Evolutionary conservation across 2,113 vertebrate species (phyloP), one percentile per base, ranked within the genome.

Genomic region (Pagrus major): DNA sequence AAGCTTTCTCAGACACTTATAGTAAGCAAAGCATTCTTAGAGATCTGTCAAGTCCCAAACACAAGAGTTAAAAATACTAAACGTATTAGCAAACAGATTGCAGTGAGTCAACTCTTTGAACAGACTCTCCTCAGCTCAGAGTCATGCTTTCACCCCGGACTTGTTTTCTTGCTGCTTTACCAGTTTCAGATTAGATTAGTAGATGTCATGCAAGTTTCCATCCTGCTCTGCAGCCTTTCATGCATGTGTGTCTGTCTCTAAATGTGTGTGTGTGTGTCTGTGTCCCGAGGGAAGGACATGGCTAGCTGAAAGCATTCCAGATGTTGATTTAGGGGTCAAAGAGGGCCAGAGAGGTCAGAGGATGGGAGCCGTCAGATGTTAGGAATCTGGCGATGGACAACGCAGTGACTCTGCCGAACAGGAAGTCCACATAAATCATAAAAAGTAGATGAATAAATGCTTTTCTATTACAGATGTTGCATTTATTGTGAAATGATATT

Each of bases 121-220:
- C 58, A 71, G 78, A 81, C 60, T 72, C 65, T 87, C 44, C 46
- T 67, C 49, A 9, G 60, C 54, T 84, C 67, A 59, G 44, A 63
- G n/a, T n/a, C 58, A 33, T 39, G 35, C 55, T 60, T 73, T 61
- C 46, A 23, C 56, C 52, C 14, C 47, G 63, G 44, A 52, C 71
- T 67, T 86, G 75, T 81, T 88, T 71, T 81, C 69, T 69, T 16
- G 31, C 52, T 42, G 74, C 23, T 39, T 23, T 83, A 65, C 76
- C 73, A 81, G 82, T 75, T 72, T 71, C n/a, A 81, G 67, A 77
- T 87, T 27, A 80, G 67, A 85, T 86, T 52, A 79, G 61, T 49
- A 27, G 67, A 51, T 77, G 71, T 68, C 54, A 54, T 60, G 64
- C 56, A 39, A 71, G 70, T 71, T 71, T 81, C 55, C 42, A 21